Evolutionary conservation across 2,797 vertebrate species (phyloP).

Genomic region (Cacajao melanocephalus): DNA sequence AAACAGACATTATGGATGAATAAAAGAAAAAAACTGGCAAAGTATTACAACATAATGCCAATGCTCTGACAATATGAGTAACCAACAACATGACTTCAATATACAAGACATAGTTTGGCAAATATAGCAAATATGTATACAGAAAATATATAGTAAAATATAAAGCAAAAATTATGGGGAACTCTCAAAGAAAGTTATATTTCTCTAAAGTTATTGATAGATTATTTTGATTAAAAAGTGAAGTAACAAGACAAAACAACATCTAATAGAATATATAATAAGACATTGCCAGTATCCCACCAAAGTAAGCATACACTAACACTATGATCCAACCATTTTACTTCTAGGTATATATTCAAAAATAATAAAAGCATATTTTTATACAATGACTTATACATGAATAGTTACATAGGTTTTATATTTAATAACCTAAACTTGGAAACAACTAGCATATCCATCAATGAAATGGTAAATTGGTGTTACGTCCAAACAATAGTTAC

Average conservation of each 20-base stretch:
- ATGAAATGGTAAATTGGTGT: neutral
- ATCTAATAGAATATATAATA: neutral
- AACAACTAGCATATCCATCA: neutral
- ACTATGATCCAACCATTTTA: neutral
- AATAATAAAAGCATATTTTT: neutral
- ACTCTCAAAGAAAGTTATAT: neutral
- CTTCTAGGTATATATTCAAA: neutral
- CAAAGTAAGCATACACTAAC: neutral
- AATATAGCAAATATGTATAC: neutral
- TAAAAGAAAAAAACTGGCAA: neutral
- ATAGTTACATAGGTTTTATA: neutral
- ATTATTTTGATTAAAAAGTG: neutral
- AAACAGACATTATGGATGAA: neutral
- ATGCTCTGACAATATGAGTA: neutral
- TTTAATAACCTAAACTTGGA: neutral
- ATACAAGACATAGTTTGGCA: neutral
- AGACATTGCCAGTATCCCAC: neutral
- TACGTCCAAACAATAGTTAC: neutral
- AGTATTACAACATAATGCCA: neutral
- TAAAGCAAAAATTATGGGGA: neutral
- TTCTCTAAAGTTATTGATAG: neutral
- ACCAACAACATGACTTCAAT: neutral
- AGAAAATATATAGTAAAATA: neutral
- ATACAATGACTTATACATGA: neutral
- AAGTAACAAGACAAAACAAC: neutral